A percentile compares a stretch with the other conserved stretches of the same genome.
Conservation (phyloP, 2,797 vertebrate genomes). For the Mormyrus hasselquistii region DNA sequence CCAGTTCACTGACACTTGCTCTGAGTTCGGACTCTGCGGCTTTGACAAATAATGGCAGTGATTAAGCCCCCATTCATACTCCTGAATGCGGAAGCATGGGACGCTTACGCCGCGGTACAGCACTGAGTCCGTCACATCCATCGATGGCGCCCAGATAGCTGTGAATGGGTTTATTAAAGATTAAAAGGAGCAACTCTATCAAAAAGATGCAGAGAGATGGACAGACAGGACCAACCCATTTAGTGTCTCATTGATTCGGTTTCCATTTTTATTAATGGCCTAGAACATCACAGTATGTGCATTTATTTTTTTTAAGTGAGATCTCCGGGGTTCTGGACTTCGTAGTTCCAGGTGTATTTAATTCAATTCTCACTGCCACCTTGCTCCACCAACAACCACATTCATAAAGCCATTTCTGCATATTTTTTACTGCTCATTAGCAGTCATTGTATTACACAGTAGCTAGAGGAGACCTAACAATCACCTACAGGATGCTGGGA, state of each 20-base stretch:
- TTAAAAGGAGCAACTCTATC: background rate
- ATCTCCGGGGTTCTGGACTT: background rate
- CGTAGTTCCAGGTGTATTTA: background rate
- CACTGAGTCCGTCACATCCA: background rate
- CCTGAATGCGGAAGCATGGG: background rate
- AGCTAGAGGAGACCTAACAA: background rate
- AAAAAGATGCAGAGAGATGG: background rate
- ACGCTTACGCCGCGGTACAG: background rate
- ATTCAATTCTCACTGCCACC: background rate
- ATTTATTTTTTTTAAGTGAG: background rate
- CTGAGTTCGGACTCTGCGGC: background rate
- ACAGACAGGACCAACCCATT: background rate
- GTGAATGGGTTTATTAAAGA: background rate
- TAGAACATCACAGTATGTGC: background rate
- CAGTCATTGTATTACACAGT: background rate
- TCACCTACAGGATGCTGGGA: background rate
- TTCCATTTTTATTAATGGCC: background rate
- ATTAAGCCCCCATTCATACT: background rate
- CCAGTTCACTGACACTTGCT: background rate
- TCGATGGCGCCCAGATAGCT: background rate
- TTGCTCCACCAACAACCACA: background rate
- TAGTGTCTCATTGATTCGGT: background rate
- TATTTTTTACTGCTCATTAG: background rate
- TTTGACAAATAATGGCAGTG: background rate
- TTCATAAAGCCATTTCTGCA: background rate